Base-by-base conservation (phyloP, 2,888 invertebrate species). In the Phymatocera aterrima region DNA sequence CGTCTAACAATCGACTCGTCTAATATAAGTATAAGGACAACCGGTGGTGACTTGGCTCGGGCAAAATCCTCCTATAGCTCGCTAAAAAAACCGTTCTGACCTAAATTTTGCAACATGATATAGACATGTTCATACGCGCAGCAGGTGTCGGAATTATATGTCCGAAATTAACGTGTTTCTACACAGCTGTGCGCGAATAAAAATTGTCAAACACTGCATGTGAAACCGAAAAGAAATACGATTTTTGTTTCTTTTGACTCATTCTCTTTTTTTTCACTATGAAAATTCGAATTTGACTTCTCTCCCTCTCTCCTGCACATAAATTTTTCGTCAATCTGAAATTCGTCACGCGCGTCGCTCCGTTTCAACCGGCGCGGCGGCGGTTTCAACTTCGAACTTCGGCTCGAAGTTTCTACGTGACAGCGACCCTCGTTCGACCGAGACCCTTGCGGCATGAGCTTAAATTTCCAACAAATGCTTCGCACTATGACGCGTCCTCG, bases 351-450 rank as follows among this genome's bases (percentile, higher is more conserved):
- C n/a, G n/a, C n/a, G 37, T 34, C n/a, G 10, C 34, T n/a, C 21
- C 10, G 34, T 43, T 65, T 37, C 51, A 51, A 51, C 24, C 24
- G 18, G 51, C 51, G 51, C 51, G 18, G 0, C 21, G n/a, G 2
- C n/a, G n/a, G n/a, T n/a, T n/a, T n/a, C n/a, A 51, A 51, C 51
- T 21, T 61, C 61, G 15, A 61, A 61, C 31, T 28, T 61, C 28
- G 34, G 61, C n/a, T 6, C 31, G n/a, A 61, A 28, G 31, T n/a
- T 60, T 60, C 60, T 37, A 40, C 37, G 65, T 37, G 34, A 37
- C 64, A 64, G n/a, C n/a, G n/a, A 64, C 64, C 64, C 64, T 37
- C 40, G 65, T 24, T 31, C 24, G 24, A 68, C 65, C 40, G 21
- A 5, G 65, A 18, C 24, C 28, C 28, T n/a, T n/a, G n/a, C 37